These are phyloP conservation scores for Coracopsis vasa DNA, from an alignment of 2,113 vertebrate species.

Conservation along the genomic window DNA sequence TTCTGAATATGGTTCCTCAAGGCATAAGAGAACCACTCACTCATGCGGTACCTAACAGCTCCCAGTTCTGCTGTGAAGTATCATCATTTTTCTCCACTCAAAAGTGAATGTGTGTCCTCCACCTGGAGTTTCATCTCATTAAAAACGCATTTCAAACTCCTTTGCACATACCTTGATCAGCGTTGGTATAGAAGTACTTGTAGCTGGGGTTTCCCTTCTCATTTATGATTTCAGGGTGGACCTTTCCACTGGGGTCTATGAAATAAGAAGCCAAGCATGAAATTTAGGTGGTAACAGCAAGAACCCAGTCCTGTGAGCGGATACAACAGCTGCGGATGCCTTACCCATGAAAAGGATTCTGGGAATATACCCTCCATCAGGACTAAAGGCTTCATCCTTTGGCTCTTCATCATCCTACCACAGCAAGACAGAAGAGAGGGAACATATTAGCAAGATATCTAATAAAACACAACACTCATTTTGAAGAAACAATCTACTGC, in stretches of 20 bases:
- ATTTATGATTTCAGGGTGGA: constrained; percentile 93
- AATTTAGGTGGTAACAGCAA: neutral
- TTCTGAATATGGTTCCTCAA: neutral
- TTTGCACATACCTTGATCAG: constrained; percentile 87
- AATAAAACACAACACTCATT: neutral
- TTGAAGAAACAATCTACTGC: neutral
- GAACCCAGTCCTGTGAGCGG: neutral
- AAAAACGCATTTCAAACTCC: neutral
- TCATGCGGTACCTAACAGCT: neutral
- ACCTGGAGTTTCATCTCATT: neutral
- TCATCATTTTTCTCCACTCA: neutral
- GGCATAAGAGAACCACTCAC: neutral
- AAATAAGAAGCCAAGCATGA: neutral
- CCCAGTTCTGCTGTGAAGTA: neutral
- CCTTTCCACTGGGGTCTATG: constrained; percentile 90
- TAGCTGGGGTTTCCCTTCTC: constrained; percentile 95
- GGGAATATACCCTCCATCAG: constrained; percentile 97
- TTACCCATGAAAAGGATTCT: constrained; percentile 96
- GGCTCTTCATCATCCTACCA: constrained; percentile 96
- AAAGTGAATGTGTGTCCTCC: neutral
- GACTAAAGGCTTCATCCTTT: constrained; percentile 89
- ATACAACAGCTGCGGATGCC: neutral
- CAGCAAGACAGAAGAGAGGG: neutral
- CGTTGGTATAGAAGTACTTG: constrained; percentile 95
- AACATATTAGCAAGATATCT: neutral